phyloP scores from a whole-genome alignment of 2,888 invertebrate species.

The Heliconius erato region DNA sequence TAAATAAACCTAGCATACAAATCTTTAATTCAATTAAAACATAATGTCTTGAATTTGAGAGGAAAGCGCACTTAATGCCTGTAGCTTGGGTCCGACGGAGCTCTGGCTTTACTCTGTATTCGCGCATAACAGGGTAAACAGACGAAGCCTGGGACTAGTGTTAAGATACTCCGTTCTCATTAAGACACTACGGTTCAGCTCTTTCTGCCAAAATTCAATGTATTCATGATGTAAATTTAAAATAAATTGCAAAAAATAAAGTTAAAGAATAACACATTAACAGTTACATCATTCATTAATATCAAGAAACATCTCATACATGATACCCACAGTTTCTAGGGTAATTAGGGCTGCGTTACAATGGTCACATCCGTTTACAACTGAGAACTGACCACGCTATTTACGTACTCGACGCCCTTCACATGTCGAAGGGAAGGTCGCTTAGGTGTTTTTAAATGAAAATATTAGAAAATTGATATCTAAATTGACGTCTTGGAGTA shows the following conservation, averaged over 20 bases:
- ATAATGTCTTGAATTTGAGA: too few relatives aligned
- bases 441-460: background rate
- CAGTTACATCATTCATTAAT: conserved; percentile 23
- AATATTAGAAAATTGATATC: background rate
- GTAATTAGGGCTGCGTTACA: conserved; percentile 29
- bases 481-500: background rate
- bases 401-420: conserved; percentile 29
- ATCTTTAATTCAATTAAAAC: too few relatives aligned
- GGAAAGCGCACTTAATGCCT: too few relatives aligned
- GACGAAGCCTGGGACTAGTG: too few relatives aligned
- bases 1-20: too few relatives aligned
- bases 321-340: conserved; percentile 4
- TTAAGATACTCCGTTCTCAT: too few relatives aligned
- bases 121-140: background rate
- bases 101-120: background rate
- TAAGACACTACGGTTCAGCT: too few relatives aligned
- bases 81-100: too few relatives aligned
- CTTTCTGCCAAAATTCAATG: background rate
- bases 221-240: background rate
- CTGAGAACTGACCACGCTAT: conserved; percentile 30
- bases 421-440: conserved; percentile 20
- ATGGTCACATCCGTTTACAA: conserved; percentile 27
- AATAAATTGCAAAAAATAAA: background rate
- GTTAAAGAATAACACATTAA: background rate
- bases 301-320: conserved; percentile 14